Evolutionary conservation across 2,797 vertebrate species (phyloP).

Genomic region (Eleutherodactylus coqui): DNA sequence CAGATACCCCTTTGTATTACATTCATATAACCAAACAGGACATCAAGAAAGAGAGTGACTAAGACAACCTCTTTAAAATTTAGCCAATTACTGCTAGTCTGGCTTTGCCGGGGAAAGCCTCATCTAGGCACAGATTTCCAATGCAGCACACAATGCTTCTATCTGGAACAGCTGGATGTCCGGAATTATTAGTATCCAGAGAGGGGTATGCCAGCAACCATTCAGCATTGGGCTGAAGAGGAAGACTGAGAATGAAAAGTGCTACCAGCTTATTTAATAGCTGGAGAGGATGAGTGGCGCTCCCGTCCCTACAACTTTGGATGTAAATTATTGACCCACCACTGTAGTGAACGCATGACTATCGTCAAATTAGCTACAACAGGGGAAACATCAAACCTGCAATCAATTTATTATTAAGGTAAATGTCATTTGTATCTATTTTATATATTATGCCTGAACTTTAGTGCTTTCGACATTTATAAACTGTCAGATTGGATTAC

Average conservation of each 20-base stretch:
- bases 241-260: too few species aligned
- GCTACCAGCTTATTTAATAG: not conserved
- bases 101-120: too few species aligned
- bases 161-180: too few species aligned
- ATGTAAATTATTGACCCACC: not conserved
- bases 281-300: not conserved
- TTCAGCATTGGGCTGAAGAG: too few species aligned
- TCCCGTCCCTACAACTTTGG: not conserved
- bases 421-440: not conserved
- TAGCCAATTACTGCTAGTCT: too few species aligned
- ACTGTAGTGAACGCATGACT: not conserved
- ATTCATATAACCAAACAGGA: not conserved
- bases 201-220: too few species aligned
- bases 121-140: too few species aligned
- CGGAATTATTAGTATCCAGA: too few species aligned
- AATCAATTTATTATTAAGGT: not conserved
- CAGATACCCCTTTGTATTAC: not conserved
- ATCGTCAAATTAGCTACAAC: not conserved
- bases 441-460: not conserved
- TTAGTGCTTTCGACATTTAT: conserved; percentile 16
- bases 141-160: too few species aligned
- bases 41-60: not conserved
- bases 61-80: too few species aligned
- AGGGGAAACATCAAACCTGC: not conserved
- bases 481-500: not conserved